Base-by-base conservation (phyloP, 2,797 vertebrate species). In the Pogoniulus pusillus region DNA sequence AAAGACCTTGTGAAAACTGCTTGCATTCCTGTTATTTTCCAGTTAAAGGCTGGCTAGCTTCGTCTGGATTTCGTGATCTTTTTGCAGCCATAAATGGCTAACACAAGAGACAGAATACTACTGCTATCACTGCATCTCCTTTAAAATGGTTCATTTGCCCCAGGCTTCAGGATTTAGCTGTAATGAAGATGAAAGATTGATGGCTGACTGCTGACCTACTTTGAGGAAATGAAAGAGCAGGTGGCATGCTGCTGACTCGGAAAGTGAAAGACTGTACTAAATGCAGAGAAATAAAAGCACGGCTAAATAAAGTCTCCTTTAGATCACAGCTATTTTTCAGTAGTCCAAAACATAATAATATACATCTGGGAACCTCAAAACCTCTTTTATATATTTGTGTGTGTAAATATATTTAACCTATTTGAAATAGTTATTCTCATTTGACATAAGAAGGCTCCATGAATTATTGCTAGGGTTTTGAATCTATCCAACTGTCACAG, bases 131-230 rank as follows among this genome's bases (percentile, higher is more conserved):
- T 92, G 89, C 57, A 91, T 94, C 93, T 95, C 80, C 83, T 87
- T 96, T 83, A 94, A 95, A 93, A 94, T 83, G 86, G 77, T 95
- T 97, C 93, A 77, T 96, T 95, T 96, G 95, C 96, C 94, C 94
- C 92, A 68, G 94, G 96, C 93, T 96, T 95, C 85, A 92, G 91
- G 93, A 92, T 95, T 97, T 95, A 96, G 79, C 94, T 91, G 89
- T 96, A 96, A 96, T 94, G 95, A 96, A 96, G 95, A 96, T 96
- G 95, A 96, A 97, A 96, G 95, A 96, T 96, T 95, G 96, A 96
- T 97, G 95, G 75, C 93, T 96, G 94, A 92, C 95, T 96, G 94
- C 94, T 97, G 96, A 97, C 96, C 96, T 97, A 97, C 93, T 97
- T 97, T 95, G 93, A 95, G 86, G 88, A 94, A 96, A 96, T 94